Percentiles rank a stretch among this genome's conserved stretches.
phyloP scores from a whole-genome alignment of 2,113 vertebrate genomes.

The Bothrops jararaca region DNA sequence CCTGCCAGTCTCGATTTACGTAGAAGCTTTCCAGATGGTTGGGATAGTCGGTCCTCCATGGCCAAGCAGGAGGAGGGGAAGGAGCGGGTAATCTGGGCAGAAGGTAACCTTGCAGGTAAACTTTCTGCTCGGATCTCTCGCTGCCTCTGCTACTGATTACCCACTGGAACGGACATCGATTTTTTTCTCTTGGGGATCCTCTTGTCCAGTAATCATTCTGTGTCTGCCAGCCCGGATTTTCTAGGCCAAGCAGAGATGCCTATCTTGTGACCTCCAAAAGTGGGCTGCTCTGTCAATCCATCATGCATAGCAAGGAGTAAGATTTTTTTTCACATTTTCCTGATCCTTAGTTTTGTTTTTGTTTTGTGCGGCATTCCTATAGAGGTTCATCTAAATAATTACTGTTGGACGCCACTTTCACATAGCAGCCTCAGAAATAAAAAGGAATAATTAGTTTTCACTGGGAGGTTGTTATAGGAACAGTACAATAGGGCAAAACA shows the following conservation, averaged over 20 bases:
- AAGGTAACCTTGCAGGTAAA: neutral
- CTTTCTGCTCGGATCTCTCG: neutral
- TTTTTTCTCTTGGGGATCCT: neutral
- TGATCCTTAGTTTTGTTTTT: neutral
- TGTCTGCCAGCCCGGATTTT: neutral
- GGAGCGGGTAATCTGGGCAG: neutral
- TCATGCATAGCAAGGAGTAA: neutral
- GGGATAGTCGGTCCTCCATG: neutral
- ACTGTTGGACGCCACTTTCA: neutral
- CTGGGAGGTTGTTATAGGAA: neutral
- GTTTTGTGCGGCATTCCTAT: neutral
- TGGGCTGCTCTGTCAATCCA: neutral
- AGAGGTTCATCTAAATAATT: neutral
- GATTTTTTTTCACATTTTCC: neutral
- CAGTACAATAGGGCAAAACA: neutral
- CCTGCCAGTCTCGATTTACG: neutral
- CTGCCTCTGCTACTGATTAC: too few species aligned
- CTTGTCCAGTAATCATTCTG: neutral
- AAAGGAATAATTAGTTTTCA: neutral
- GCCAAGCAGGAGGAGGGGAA: neutral
- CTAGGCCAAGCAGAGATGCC: neutral
- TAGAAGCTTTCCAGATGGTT: neutral
- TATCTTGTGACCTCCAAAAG: conserved; percentile 19
- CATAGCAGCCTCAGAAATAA: neutral
- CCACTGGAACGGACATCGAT: neutral